phyloP scores from a whole-genome alignment of 2,113 vertebrate species.

The Sterna hirundo region DNA sequence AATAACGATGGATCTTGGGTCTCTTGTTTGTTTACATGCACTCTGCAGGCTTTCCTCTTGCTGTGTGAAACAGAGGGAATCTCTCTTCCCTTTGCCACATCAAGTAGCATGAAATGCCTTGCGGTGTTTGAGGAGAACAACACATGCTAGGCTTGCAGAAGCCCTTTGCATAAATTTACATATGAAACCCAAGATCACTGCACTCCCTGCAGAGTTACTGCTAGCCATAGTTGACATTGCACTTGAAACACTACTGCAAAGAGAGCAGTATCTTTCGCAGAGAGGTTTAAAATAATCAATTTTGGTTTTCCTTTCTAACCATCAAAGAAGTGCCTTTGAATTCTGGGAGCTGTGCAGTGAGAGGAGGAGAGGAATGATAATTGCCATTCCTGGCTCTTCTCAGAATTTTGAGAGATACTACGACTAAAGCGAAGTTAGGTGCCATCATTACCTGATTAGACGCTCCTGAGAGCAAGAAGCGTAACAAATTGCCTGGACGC shows the following conservation, averaged over 20 bases:
- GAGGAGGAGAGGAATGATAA: conserved; percentile 32
- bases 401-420: neutral
- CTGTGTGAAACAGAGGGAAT: neutral
- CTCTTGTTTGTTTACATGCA: neutral
- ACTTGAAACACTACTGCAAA: conserved; percentile 52
- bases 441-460: neutral
- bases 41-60: neutral
- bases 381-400: neutral
- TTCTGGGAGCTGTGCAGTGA: neutral
- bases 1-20: neutral
- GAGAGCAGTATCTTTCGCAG: conserved; percentile 27
- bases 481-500: neutral
- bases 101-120: conserved; percentile 30
- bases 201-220: conserved; percentile 61
- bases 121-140: conserved; percentile 50
- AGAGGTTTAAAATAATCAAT: conserved; percentile 65
- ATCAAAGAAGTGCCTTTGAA: conserved; percentile 32
- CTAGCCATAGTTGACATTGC: conserved; percentile 47
- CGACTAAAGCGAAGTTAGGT: neutral
- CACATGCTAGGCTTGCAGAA: conserved; percentile 35
- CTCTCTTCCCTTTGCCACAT: conserved; percentile 35
- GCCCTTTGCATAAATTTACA: conserved; percentile 75
- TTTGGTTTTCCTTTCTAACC: conserved; percentile 53
- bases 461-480: neutral
- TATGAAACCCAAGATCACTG: conserved; percentile 46